Evolutionary conservation across 2,797 vertebrate genomes (phyloP).

Genomic region (Balearica regulorum): DNA sequence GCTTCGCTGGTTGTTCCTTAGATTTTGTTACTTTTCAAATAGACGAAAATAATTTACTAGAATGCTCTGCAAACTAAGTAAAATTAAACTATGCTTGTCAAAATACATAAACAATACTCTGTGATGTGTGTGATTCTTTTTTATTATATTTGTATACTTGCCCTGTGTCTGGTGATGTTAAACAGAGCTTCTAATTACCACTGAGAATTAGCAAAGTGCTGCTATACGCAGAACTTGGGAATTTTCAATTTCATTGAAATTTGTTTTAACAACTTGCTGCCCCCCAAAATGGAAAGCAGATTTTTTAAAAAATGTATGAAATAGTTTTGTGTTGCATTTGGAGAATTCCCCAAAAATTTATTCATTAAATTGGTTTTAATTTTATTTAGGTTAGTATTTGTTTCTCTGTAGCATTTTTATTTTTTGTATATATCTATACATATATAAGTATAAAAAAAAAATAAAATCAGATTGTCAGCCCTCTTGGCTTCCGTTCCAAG

Average conservation of each 20-base stretch:
- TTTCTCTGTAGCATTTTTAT: background rate
- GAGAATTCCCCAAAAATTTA: background rate
- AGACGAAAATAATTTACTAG: background rate
- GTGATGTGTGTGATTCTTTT: background rate
- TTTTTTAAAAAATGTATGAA: background rate
- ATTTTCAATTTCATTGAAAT: background rate
- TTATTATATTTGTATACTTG: background rate
- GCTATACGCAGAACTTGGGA: background rate
- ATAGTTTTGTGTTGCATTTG: background rate
- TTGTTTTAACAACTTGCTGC: background rate
- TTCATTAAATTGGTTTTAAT: background rate
- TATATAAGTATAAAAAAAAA: background rate
- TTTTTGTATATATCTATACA: background rate
- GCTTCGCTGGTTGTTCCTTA: background rate
- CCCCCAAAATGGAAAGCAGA: background rate
- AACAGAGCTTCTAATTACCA: background rate
- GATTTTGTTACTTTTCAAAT: background rate
- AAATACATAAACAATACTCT: background rate
- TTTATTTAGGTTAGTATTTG: background rate
- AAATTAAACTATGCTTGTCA: constrained; percentile 13
- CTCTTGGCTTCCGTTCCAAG: background rate
- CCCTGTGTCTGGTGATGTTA: background rate
- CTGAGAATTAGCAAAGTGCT: background rate
- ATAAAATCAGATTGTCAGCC: background rate
- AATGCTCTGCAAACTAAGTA: background rate